Base-by-base conservation (phyloP, 2,797 vertebrate species). In the Antrozous pallidus region DNA sequence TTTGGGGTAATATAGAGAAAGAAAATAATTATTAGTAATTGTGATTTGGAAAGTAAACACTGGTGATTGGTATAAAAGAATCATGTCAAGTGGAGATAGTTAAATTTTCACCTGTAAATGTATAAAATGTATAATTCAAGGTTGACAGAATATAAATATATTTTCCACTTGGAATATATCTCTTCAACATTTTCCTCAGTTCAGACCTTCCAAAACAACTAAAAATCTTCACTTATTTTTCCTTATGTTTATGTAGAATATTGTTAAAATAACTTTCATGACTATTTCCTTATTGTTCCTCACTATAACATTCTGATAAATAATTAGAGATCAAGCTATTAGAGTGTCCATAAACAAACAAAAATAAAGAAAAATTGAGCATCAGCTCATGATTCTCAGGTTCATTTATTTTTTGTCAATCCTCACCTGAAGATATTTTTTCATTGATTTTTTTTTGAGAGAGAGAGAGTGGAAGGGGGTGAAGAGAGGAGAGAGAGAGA, bases 141-240 rank as follows among this genome's bases (percentile, higher is more conserved):
- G 9, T 16, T 47, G 1, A 51, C 56, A 56, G 54, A 71, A 85
- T 63, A 22, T 4, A 51, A 36, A 47, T 88, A 38, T 40, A 24
- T 79, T 90, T 83, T 31, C 36, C 36, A 31, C 36, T 42, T 80
- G 58, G 51, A 61, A 49, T 77, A 56, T 85, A 61, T 65, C 33
- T 79, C 54, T 17, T 94, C 38, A 73, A 71, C 26, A 85, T 90
- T 93, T 88, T 69, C n/a, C 17, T 90, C 42, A 75, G 56, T 90
- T 88, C 36, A 40, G 38, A 58, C 20, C 38, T 92, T 85, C 28
- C 22, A 18, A 87, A 95, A 36, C 2, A 71, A 75, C n/a, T 61
- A 83, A 47, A 90, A 84, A 31, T 80, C 58, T 51, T 87, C 42
- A 7, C 11, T 86, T 94, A 65, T 49, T 94, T 96, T 88, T n/a